A percentile compares a stretch with the other conserved stretches of the same genome.
Conservation (phyloP, 2,797 vertebrate genomes). For the Syngnathus acus region DNA sequence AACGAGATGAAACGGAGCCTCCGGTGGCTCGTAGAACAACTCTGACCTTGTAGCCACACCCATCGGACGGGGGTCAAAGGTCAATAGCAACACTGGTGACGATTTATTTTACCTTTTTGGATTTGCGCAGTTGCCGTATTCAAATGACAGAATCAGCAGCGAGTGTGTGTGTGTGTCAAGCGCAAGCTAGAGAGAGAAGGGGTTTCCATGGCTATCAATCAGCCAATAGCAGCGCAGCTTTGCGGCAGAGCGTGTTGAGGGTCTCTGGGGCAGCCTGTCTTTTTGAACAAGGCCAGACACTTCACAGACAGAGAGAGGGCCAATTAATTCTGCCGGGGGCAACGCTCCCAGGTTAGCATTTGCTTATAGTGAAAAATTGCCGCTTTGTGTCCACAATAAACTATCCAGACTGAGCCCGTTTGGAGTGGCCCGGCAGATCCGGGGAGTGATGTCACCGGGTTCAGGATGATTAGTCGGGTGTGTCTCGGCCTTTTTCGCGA, state of each 20-base stretch:
- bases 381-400: conserved; percentile 68
- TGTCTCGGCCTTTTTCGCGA: conserved; percentile 58
- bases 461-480: conserved; percentile 67
- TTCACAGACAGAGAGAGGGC: conserved; percentile 72
- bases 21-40: background rate
- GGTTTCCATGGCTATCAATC: conserved; percentile 69
- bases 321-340: conserved; percentile 74
- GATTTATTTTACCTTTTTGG: background rate
- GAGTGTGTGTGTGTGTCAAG: background rate
- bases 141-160: background rate
- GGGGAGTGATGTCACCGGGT: conserved; percentile 61
- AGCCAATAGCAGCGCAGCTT: conserved; percentile 56
- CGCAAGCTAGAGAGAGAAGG: conserved; percentile 22
- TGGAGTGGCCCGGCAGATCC: conserved; percentile 51
- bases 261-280: conserved; percentile 70
- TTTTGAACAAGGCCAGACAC: conserved; percentile 73
- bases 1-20: conserved; percentile 11
- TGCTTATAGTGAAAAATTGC: conserved; percentile 79
- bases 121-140: conserved; percentile 1
- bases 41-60: background rate
- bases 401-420: conserved; percentile 51
- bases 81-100: background rate
- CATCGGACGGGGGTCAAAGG: background rate
- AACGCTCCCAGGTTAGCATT: conserved; percentile 72
- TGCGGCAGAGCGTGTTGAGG: conserved; percentile 42